Conservation (phyloP, 2,888 invertebrate genomes). For the Ctena decussata region DNA sequence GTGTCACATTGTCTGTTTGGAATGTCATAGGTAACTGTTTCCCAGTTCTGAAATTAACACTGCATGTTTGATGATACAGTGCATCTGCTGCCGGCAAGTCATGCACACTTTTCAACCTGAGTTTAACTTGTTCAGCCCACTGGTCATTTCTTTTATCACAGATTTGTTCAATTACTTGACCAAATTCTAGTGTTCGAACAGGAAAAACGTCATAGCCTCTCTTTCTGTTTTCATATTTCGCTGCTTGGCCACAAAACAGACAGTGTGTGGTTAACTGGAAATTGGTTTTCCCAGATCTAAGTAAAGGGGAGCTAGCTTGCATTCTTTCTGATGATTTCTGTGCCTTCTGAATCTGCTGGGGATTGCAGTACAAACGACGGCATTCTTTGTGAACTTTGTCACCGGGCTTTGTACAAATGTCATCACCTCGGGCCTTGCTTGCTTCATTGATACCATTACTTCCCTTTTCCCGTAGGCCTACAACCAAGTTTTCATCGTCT, state of each 20-base stretch:
- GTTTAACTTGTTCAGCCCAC: neutral
- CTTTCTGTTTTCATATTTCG: neutral
- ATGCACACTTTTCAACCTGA: neutral
- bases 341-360: too few species aligned
- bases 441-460: too few species aligned
- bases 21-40: neutral
- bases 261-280: neutral
- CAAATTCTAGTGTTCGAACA: neutral
- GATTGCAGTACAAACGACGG: too few species aligned
- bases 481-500: too few species aligned
- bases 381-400: too few species aligned
- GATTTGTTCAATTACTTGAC: neutral
- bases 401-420: too few species aligned
- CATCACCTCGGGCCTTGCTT: too few species aligned
- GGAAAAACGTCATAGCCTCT: neutral
- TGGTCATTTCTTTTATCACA: neutral
- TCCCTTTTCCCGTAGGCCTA: too few species aligned
- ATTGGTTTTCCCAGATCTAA: too few species aligned
- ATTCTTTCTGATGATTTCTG: too few species aligned
- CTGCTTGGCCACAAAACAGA: neutral
- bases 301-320: too few species aligned
- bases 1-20: too few species aligned
- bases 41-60: neutral
- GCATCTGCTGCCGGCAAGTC: neutral
- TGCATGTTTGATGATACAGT: neutral